Base-by-base conservation (phyloP, 2,113 vertebrate species). In the Cheirogaleus medius region DNA sequence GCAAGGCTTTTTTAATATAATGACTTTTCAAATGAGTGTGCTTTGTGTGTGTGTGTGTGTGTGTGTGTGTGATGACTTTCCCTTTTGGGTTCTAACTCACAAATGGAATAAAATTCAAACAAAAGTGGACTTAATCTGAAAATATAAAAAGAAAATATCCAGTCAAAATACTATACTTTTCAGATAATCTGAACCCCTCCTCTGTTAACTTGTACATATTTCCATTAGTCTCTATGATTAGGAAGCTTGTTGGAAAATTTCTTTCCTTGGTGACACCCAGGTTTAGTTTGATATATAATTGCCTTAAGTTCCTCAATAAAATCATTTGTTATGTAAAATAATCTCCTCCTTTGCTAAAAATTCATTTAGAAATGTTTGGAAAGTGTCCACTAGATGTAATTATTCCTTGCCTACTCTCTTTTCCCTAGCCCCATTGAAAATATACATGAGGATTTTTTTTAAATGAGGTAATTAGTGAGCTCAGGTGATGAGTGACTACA, bases 1-100 rank as follows among this genome's bases (percentile, higher is more conserved):
- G 74, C 84, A 97, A 94, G 94, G 29, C 15, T 39, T 63, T 84
- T 97, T 96, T 93, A 96, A 80, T 54, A 54, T 44, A 78, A 93
- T 90, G 29, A 88, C 42, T 88, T 96, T 95, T 95, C 66, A 95
- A 94, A 95, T 93, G 52, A 88, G 27, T 77, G 12, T 94, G n/a
- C 1, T 29, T 5, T 39, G 23, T 69, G 5, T 54, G 17, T 82
- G 18, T 64, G 60, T 63, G 25, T 60, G 13, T 83, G 29, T 93
- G 14, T 83, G 21, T 25, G 56, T 25, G 25, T 34, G 23, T 78
- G 89, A 77, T 63, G 49, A 76, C 42, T 64, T 94, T 85, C 85
- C 39, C 39, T 93, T 97, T 96, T 92, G 77, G 71, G 52, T 82
- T 96, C 27, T 80, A 73, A 82, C 44, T 77, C 47, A 60, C 8